Base-by-base conservation (phyloP, 2,888 invertebrate genomes). In the Andrena camellia region DNA sequence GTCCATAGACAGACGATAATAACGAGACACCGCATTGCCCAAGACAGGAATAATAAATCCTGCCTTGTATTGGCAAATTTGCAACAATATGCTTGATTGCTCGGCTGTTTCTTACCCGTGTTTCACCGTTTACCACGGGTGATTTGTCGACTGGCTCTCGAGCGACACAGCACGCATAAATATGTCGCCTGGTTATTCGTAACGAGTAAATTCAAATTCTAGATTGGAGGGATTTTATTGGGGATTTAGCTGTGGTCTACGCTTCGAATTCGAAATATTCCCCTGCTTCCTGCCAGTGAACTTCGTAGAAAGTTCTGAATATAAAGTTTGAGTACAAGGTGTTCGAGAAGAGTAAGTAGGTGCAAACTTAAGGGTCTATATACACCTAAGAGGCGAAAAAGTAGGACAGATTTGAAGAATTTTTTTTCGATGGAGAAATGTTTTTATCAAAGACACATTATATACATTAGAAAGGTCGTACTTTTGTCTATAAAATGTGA, bases 1-100 rank as follows among this genome's bases (percentile, higher is more conserved):
- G 76, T 62, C 57, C 68, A 77, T 80, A 82, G 54, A 70, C 33
- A 62, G 74, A 64, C 20, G 17, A 74, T 67, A 71, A 76, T 68
- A 79, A 76, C 62, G 54, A 57, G 70, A 67, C 59, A 54, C 33
- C 10, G 26, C 31, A 57, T 52, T 70, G 52, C 60, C 63, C 70
- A 17, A 26, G 35, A 67, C 67, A 62, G 33, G 50, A 67, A 82
- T 60, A 67, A 74, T 74, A 71, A 80, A 80, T 80, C 59, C 33
- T 10, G 2, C 33, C 35, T 35, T 10, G 17, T 13, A 72, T 79
- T 79, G 57, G 68, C 67, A 52, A 81, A 78, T 73, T 81, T 50
- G 57, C 48, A 68, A 81, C 68, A 63, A 69, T 81, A 69, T 52
- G 17, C 50, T 23, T n/a, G 57, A 48, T 35, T 57, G 23, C 26